These are phyloP conservation scores for Pteronura brasiliensis DNA, from an alignment of 2,113 vertebrate genomes.

Conservation along the genomic window DNA sequence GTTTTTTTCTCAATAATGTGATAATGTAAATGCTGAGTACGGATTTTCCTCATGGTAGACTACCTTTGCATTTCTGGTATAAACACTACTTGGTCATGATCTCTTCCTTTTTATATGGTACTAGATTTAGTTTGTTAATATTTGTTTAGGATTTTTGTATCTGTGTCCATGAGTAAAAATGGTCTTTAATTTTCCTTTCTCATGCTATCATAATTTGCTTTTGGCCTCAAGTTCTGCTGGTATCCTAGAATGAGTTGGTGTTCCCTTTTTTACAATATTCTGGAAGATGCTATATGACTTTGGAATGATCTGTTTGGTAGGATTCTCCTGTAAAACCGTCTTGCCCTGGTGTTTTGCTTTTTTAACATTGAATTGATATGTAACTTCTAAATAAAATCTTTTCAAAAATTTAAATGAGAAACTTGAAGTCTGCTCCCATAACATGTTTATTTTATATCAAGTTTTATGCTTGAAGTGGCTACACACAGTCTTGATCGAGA, in stretches of 20 bases:
- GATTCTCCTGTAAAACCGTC: constrained; percentile 21
- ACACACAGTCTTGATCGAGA: constrained; percentile 12
- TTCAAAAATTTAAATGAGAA: constrained; percentile 29
- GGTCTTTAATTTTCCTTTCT: constrained; percentile 37
- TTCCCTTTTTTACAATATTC: constrained; percentile 33
- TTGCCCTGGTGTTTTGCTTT: constrained; percentile 28
- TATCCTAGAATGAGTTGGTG: constrained; percentile 5
- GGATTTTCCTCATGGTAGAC: constrained; percentile 14
- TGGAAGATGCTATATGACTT: constrained; percentile 3
- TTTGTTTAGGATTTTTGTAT: constrained; percentile 26
- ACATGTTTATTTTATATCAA: constrained; percentile 30
- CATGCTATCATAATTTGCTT: constrained; percentile 1
- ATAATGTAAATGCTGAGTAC: constrained; percentile 21
- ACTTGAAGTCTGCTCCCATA: constrained; percentile 12
- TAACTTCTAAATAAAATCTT: constrained; percentile 48
- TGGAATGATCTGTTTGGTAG: constrained; percentile 16
- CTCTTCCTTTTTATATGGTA: constrained; percentile 29
- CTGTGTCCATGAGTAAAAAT: constrained; percentile 31
- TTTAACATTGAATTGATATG: constrained; percentile 6
- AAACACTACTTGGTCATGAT: constrained; percentile 12
- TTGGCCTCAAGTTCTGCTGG: background rate
- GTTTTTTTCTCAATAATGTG: background rate
- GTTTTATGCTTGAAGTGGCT: constrained; percentile 35
- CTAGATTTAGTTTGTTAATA: constrained; percentile 10
- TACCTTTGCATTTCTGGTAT: constrained; percentile 33